These are phyloP conservation scores for Phallusia fumigata DNA, from an alignment of 23 tunicate genomes.

Conservation along the genomic window DNA sequence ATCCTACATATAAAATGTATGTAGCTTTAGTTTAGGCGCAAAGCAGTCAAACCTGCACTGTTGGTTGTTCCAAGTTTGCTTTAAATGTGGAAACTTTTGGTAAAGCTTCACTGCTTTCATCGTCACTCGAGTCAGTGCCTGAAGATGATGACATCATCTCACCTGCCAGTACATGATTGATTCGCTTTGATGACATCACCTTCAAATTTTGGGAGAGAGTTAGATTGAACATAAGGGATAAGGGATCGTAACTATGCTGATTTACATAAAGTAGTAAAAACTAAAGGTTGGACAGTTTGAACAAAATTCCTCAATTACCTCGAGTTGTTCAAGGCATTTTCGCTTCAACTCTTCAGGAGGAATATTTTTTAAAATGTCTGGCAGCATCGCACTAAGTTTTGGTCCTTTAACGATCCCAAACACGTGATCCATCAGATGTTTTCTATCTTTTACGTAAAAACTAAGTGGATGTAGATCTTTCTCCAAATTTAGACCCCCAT, in stretches of 20 bases:
- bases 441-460: slow-evolving; percentile 70
- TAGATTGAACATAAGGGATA: no score
- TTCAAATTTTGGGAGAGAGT: background rate
- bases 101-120: slow-evolving; percentile 9
- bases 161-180: slow-evolving; percentile 58
- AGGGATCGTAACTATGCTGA: no score
- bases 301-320: no score
- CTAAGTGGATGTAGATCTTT: slow-evolving; percentile 36
- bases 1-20: no score
- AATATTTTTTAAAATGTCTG: slow-evolving; percentile 62
- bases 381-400: slow-evolving; percentile 69
- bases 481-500: slow-evolving; percentile 57
- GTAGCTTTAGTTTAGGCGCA: no score
- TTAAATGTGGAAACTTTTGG: background rate
- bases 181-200: slow-evolving; percentile 80
- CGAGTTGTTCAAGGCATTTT: slow-evolving; percentile 52
- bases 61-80: background rate
- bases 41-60: background rate
- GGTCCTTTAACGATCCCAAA: slow-evolving; percentile 65
- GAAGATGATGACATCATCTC: slow-evolving; percentile 74
- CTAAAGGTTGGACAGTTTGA: no score
- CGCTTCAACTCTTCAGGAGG: slow-evolving; percentile 58
- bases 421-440: slow-evolving; percentile 32
- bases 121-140: slow-evolving; percentile 84
- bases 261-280: no score